Base-by-base conservation (phyloP, 2,113 vertebrate genomes). In the Theristicus caerulescens region DNA sequence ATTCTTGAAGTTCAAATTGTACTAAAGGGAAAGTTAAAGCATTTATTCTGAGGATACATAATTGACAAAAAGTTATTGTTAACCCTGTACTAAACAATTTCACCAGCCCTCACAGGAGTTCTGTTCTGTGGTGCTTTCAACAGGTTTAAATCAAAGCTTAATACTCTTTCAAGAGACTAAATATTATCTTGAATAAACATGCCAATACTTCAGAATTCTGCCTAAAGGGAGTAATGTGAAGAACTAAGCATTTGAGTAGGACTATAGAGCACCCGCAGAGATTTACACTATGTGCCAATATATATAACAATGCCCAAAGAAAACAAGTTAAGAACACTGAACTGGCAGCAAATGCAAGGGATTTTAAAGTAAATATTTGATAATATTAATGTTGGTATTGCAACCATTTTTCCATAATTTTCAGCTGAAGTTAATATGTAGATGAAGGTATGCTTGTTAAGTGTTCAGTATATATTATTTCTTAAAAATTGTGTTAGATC, bases 151-250 rank as follows among this genome's bases (percentile, higher is more conserved):
- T 96, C 78, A 96, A 96, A 97, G 86, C 64, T 97, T 94, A 95
- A 93, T 90, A 85, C 66, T 97, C 95, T 96, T 93, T 79, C 87
- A 98, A 96, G 71, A 94, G 44, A 97, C 88, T 44, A 97, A 96
- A 90, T 95, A 95, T 93, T 96, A 96, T 64, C 88, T 86, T 91
- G 59, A 96, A 93, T 92, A 94, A 98, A 97, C 90, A 96, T 59
- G 61, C 72, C 90, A 93, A 88, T 94, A 93, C 82, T 96, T 97
- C 89, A 78, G 88, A 94, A 93, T 96, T 94, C 92, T 93, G 93
- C 84, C 89, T 89, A 57, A 83, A 92, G 90, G 86, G 54, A 97
- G 59, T 38, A 34, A 42, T 57, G 25, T 46, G 47, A 82, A 95
- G 51, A 42, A 96, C 55, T 95, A 81, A 95, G 49, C 44, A 82